A percentile compares a stretch with the other conserved stretches of the same genome.
phyloP scores from a whole-genome alignment of 2,797 vertebrate genomes.

The Pelobates cultripes region DNA sequence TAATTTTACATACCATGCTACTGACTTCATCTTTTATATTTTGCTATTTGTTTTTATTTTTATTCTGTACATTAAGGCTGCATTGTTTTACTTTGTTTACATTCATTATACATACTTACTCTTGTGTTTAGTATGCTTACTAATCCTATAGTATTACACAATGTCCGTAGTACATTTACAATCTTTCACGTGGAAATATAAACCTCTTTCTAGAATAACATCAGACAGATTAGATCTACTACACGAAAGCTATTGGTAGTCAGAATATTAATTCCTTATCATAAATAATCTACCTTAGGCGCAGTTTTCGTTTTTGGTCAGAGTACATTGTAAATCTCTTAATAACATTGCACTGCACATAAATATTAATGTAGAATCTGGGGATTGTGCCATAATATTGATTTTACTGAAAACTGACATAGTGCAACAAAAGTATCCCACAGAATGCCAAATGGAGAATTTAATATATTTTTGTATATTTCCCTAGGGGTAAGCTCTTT shows the following conservation, averaged over 20 bases:
- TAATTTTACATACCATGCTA: no score
- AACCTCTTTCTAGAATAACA: not conserved
- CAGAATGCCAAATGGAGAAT: no score
- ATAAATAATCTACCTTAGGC: constrained; percentile 1
- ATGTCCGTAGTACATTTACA: not conserved
- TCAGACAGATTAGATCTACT: not conserved
- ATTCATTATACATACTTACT: no score
- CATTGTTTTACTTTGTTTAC: no score
- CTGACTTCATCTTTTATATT: no score
- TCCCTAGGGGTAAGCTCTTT: no score
- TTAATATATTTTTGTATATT: no score
- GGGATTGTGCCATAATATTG: not conserved
- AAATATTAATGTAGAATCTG: not conserved
- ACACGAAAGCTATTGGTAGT: not conserved
- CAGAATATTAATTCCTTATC: not conserved
- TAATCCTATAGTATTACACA: not conserved
- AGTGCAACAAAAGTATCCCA: no score
- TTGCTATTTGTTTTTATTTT: no score
- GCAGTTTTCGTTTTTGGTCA: not conserved
- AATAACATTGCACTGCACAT: not conserved
- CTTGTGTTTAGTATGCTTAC: no score
- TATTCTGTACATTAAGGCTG: no score
- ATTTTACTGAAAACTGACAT: not conserved
- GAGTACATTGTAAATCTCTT: not conserved
- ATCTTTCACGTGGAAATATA: not conserved